Evolutionary conservation across 2,888 invertebrate genomes (phyloP).

Genomic region (Palloptera scutellata): DNA sequence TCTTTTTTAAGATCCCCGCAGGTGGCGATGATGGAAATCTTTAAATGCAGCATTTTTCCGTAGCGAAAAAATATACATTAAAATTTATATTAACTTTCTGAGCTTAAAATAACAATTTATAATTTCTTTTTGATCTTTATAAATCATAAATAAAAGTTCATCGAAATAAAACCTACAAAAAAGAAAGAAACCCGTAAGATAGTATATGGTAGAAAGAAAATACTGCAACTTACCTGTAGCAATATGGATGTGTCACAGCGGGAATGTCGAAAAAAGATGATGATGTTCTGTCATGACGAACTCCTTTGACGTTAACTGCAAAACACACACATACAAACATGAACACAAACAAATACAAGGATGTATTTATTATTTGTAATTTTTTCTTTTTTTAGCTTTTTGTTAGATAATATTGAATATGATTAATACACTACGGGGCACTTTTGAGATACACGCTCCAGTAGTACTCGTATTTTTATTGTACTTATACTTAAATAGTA

Average conservation of each 20-base stretch:
- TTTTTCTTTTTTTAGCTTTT: conserved; percentile 41
- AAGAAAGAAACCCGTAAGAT: too few relatives aligned
- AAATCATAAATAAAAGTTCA: too few relatives aligned
- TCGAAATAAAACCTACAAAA: too few relatives aligned
- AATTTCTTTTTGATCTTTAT: too few relatives aligned
- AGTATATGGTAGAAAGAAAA: too few relatives aligned
- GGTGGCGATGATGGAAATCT: conserved; percentile 61
- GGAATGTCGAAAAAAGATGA: conserved; percentile 64
- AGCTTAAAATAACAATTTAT: too few relatives aligned
- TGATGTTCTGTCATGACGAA: conserved; percentile 64
- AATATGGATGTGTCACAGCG: conserved; percentile 65
- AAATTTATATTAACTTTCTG: too few relatives aligned
- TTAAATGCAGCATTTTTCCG: conserved; percentile 24
- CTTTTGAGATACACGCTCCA: conserved; percentile 9
- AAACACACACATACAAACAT: conserved; percentile 30
- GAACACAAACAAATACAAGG: not conserved
- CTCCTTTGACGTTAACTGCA: conserved; percentile 64
- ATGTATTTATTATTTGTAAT: conserved; percentile 3
- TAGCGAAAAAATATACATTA: conserved; percentile 8
- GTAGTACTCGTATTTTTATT: conserved; percentile 23
- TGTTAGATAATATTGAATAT: conserved; percentile 53
- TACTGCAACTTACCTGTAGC: conserved; percentile 59
- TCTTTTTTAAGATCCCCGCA: conserved; percentile 62
- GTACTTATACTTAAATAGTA: not conserved
- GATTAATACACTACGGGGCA: conserved; percentile 56